Conservation (phyloP, 2,797 vertebrate species). For the Lutjanus argentimaculatus region DNA sequence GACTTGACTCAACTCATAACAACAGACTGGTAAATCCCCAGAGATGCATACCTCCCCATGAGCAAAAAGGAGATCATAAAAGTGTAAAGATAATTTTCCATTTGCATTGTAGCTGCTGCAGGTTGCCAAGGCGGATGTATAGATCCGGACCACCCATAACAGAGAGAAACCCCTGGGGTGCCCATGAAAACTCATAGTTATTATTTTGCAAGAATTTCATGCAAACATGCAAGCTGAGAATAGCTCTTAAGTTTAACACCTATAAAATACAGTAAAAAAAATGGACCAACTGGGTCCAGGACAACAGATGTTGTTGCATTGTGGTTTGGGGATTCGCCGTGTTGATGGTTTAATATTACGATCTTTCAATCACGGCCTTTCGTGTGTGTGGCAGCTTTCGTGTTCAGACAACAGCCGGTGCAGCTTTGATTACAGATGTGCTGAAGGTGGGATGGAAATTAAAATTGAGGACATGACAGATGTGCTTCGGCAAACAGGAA, state of each 20-base stretch:
- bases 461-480: conserved; percentile 58
- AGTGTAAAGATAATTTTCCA: conserved; percentile 27
- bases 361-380: conserved; percentile 16
- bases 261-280: conserved; percentile 16
- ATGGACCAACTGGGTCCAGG: conserved; percentile 28
- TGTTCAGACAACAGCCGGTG: conserved; percentile 69
- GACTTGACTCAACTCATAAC: neutral
- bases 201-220: conserved; percentile 57
- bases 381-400: conserved; percentile 32
- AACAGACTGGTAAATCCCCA: conserved; percentile 30
- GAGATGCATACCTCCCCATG: conserved; percentile 4
- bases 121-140: neutral
- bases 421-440: conserved; percentile 73
- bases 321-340: conserved; percentile 10
- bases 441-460: conserved; percentile 60
- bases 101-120: conserved; percentile 29
- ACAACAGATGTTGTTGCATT: conserved; percentile 56
- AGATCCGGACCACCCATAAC: conserved; percentile 68
- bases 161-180: conserved; percentile 36
- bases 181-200: conserved; percentile 40
- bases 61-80: conserved; percentile 18
- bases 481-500: conserved; percentile 41
- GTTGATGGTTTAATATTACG: conserved; percentile 42
- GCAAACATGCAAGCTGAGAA: conserved; percentile 25
- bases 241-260: conserved; percentile 7